Evolutionary conservation across 2,888 invertebrate species (phyloP).

Genomic region (Nomada goodeniana): DNA sequence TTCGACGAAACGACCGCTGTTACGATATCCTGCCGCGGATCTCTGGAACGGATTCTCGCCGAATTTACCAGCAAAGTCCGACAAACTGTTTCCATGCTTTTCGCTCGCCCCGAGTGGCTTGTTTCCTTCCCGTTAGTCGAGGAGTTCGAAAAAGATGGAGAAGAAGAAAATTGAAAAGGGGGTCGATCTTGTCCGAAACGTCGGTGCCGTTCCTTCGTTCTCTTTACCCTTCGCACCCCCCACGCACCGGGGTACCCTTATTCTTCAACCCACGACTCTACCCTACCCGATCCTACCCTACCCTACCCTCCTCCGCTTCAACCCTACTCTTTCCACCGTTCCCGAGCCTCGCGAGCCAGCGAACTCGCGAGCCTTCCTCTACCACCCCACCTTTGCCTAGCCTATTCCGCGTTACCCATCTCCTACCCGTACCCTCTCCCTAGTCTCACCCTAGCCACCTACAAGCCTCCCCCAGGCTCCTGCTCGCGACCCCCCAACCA

Average conservation of each 20-base stretch:
- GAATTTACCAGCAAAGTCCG: background rate
- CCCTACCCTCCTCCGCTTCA: constrained; percentile 29
- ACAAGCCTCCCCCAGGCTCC: constrained; percentile 25
- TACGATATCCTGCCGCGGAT: constrained; percentile 9
- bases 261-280: constrained; percentile 42
- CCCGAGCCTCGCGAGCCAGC: constrained; percentile 51
- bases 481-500: constrained; percentile 34
- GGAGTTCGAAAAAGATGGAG: too few relatives aligned
- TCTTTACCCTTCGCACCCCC: background rate
- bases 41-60: background rate
- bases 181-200: too few relatives aligned
- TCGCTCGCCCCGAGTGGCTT: too few relatives aligned
- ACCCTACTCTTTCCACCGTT: constrained; percentile 43
- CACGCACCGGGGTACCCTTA: constrained; percentile 31
- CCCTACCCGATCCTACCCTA: constrained; percentile 42
- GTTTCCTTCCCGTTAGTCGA: too few relatives aligned
- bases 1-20: constrained; percentile 60
- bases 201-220: background rate
- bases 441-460: constrained; percentile 44
- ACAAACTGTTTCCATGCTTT: background rate
- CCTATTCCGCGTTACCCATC: constrained; percentile 56
- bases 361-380: constrained; percentile 42
- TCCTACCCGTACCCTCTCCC: constrained; percentile 45
- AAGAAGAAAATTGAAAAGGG: too few relatives aligned
- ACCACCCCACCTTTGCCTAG: constrained; percentile 35